Evolutionary conservation across 2,888 invertebrate genomes (phyloP), one percentile per base, ranked within the genome.

Genomic region (Cyrtodaria siliqua): DNA sequence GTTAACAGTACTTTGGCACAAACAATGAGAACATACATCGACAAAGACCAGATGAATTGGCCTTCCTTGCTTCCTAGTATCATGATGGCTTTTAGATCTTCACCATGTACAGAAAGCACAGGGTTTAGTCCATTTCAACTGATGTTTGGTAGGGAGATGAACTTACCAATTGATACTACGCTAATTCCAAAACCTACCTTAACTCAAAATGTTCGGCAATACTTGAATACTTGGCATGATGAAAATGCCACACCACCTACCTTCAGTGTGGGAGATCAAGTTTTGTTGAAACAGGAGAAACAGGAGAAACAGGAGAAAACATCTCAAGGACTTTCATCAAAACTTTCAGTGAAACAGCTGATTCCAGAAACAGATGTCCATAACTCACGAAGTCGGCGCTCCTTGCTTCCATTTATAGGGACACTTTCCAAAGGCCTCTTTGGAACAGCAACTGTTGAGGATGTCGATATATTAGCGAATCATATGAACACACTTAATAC

Each of bases 11-110:
- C 63, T 8, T n/a, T 79, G 12, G 56, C 52, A 20, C 71, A 79
- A 60, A 50, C 61, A 14, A 26, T 82, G 3, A 44, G 73, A 20
- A 52, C 79, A 14, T 76, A 82, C 47, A 40, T 60, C 20, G 26
- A 55, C 53, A 67, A 72, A 26, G 59, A 76, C 14, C 79, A 79
- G 47, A 26, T 18, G 6, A 64, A 74, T 29, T 72, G 72, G 68
- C 62, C 59, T 18, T 12, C 44, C 0, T 20, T 72, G 2, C 42
- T 72, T 6, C 73, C 78, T 2, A 63, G 68, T 33, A 47, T 68
- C 18, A 74, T 84, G 80, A 82, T 80, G 80, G 73, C 82, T 2
- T 73, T 84, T 9, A 38, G 82, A 12, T 66, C 79, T 55, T 62
- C 66, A 8, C 78, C 84, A 42, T 62, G 60, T 23, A 69, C 70